phyloP scores from a whole-genome alignment of 2,888 invertebrate genomes.

The Leucophenga maculata region DNA sequence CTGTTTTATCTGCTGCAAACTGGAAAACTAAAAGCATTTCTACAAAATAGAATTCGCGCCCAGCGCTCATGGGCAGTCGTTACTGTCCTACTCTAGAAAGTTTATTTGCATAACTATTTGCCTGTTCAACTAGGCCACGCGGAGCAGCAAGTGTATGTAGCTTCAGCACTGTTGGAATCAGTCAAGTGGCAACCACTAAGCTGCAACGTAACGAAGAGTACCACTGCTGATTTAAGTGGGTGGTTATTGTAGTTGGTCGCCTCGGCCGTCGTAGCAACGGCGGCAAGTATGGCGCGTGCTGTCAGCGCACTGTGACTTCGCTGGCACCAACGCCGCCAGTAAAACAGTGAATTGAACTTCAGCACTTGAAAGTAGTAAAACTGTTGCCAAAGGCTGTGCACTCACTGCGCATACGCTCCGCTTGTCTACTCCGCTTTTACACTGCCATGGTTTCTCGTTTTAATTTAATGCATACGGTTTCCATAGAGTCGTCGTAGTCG shows the following conservation, averaged over 20 bases:
- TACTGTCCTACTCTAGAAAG: slow-evolving; percentile 14
- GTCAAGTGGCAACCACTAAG: slow-evolving; percentile 3
- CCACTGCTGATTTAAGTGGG: not conserved
- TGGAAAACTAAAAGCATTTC: too few species aligned
- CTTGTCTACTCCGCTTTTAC: not conserved
- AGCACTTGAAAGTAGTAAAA: slow-evolving; percentile 21
- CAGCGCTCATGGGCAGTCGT: not conserved
- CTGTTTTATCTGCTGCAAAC: too few species aligned
- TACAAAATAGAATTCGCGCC: too few species aligned
- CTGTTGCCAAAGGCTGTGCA: slow-evolving; percentile 21
- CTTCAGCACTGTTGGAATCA: not conserved
- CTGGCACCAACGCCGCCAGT: not conserved
- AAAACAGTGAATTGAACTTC: slow-evolving; percentile 21
- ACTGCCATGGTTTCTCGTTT: not conserved
- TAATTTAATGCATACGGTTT: not conserved
- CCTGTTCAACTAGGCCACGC: slow-evolving; percentile 20
- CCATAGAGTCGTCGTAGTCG: too few species aligned
- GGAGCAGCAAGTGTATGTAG: not conserved
- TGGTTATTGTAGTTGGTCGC: not conserved
- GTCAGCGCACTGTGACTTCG: not conserved
- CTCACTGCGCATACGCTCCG: slow-evolving; percentile 1
- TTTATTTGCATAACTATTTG: slow-evolving; percentile 24
- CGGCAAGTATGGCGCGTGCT: not conserved
- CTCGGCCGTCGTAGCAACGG: not conserved
- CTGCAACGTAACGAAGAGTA: not conserved